Conservation (phyloP, 2,888 invertebrate genomes). For the Diachrysia chrysitis region DNA sequence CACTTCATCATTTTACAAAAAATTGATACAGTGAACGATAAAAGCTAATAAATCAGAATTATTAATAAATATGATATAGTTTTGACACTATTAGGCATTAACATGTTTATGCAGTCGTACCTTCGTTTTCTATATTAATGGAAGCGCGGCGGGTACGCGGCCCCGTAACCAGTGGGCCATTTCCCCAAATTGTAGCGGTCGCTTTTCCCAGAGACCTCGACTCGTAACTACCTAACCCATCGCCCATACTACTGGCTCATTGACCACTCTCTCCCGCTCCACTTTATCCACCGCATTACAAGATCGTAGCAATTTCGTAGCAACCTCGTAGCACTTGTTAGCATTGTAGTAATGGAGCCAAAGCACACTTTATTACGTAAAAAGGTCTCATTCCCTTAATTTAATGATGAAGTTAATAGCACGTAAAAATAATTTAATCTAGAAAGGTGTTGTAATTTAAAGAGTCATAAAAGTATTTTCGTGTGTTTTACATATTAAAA, state of each 20-base stretch:
- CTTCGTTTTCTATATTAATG: slow-evolving; percentile 15
- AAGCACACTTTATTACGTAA: not conserved
- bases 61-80: not conserved
- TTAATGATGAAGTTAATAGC: slow-evolving; percentile 22
- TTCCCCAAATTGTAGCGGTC: slow-evolving; percentile 77
- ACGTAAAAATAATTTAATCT: slow-evolving; percentile 6
- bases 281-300: slow-evolving; percentile 45
- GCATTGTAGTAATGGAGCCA: slow-evolving; percentile 20
- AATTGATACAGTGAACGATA: slow-evolving; percentile 48
- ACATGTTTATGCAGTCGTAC: not conserved
- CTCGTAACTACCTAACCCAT: slow-evolving; percentile 56
- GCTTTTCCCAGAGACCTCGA: slow-evolving; percentile 78
- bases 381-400: slow-evolving; percentile 14
- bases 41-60: slow-evolving; percentile 1
- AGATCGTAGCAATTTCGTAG: slow-evolving; percentile 63
- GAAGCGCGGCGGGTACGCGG: slow-evolving; percentile 39
- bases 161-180: slow-evolving; percentile 75
- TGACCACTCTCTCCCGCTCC: slow-evolving; percentile 65
- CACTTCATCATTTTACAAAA: slow-evolving; percentile 13
- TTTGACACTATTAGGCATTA: not conserved
- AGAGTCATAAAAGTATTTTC: not conserved
- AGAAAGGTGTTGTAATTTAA: not conserved
- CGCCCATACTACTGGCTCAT: slow-evolving; percentile 72
- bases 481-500: not conserved
- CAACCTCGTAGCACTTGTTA: slow-evolving; percentile 58